Conservation (phyloP, 2,797 vertebrate species). For the Calcarius lapponicus region DNA sequence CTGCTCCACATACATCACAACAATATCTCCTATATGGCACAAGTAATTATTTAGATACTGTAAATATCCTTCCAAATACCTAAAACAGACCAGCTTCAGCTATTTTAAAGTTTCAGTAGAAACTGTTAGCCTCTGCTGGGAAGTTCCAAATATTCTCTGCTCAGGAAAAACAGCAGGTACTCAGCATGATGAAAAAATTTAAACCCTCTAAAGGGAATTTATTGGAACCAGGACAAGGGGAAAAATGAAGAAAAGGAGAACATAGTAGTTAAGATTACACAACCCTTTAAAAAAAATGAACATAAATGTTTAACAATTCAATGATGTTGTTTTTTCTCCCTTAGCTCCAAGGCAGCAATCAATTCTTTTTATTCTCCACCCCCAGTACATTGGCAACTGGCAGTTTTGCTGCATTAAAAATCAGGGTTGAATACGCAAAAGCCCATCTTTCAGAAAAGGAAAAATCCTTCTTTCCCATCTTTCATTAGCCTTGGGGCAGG, state of each 20-base stretch:
- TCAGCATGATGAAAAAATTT: neutral
- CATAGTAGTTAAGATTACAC: neutral
- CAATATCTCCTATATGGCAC: conserved; percentile 9
- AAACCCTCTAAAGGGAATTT: neutral
- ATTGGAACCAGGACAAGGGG: neutral
- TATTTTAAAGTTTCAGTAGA: neutral
- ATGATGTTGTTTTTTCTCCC: neutral
- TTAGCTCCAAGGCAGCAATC: neutral
- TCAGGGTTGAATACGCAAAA: neutral
- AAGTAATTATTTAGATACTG: conserved; percentile 42
- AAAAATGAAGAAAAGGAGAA: neutral
- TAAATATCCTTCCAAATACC: conserved; percentile 34
- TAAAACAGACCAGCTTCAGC: conserved; percentile 12
- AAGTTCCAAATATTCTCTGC: neutral
- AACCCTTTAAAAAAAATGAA: neutral
- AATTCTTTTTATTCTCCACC: neutral
- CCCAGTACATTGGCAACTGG: neutral
- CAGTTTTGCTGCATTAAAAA: neutral
- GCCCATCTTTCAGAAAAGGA: neutral
- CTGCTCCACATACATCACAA: conserved; percentile 21
- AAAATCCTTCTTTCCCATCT: neutral
- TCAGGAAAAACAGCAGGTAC: neutral
- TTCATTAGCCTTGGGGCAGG: neutral
- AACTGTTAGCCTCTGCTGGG: neutral
- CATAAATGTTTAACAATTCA: neutral